Percentiles rank a stretch among this genome's conserved stretches.
Evolutionary conservation across 1,140 invertebrate species (phyloP).

Genomic region (Cherax destructor): DNA sequence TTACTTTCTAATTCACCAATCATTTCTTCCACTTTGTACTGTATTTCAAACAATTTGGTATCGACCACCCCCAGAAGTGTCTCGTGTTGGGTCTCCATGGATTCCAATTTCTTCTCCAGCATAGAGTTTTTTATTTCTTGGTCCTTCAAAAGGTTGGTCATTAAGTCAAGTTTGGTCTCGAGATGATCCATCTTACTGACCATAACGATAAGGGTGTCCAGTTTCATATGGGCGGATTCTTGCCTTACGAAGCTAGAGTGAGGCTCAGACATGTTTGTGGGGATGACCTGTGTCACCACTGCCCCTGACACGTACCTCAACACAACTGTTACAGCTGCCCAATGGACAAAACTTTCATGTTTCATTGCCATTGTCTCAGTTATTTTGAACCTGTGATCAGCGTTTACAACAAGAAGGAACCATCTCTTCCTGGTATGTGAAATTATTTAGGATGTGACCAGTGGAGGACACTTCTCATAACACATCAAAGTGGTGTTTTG

Average conservation of each 20-base stretch:
- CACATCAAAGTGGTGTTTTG: not conserved
- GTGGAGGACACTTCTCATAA: not conserved
- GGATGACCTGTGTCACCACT: not conserved
- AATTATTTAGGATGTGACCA: not conserved
- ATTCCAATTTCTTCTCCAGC: not conserved
- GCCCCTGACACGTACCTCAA: not conserved
- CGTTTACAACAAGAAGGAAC: not conserved
- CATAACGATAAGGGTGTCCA: conserved; percentile 35
- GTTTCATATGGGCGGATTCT: conserved; percentile 40
- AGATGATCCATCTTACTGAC: conserved; percentile 32
- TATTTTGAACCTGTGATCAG: not conserved
- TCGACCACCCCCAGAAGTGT: not conserved
- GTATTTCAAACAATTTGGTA: not conserved
- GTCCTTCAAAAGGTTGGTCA: conserved; percentile 17
- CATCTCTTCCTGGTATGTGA: not conserved
- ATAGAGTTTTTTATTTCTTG: not conserved
- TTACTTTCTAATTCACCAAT: not conserved
- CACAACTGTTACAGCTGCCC: not conserved
- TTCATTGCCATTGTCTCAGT: not conserved
- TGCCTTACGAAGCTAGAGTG: conserved; percentile 43
- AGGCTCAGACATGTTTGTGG: not conserved
- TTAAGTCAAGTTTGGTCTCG: conserved; percentile 6
- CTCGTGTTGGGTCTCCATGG: conserved; percentile 3
- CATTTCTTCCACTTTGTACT: conserved; percentile 2
- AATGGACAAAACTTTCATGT: not conserved